Percentiles rank a stretch among this genome's conserved stretches.
These are phyloP conservation scores for Desmodus rotundus DNA, from an alignment of 2,113 vertebrate species.

Conservation along the genomic window DNA sequence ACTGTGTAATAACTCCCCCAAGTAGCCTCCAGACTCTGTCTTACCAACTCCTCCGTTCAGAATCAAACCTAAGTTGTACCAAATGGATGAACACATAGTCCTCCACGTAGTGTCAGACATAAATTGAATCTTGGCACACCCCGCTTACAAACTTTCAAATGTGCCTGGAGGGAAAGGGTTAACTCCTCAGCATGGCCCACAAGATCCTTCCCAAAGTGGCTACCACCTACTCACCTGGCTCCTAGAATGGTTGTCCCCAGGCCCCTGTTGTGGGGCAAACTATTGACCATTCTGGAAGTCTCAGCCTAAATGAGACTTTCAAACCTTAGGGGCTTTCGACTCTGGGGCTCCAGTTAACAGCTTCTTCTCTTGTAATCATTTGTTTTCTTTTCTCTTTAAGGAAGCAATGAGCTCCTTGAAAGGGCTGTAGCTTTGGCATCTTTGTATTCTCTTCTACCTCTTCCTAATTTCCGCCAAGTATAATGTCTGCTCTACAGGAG, in stretches of 20 bases:
- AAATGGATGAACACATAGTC: background rate
- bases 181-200: background rate
- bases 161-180: background rate
- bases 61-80: background rate
- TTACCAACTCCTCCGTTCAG: background rate
- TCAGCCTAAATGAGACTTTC: background rate
- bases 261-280: background rate
- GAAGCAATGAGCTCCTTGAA: background rate
- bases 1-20: background rate
- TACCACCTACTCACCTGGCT: background rate
- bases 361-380: background rate
- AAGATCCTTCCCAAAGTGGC: background rate
- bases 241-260: background rate
- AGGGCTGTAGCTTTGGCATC: background rate
- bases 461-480: background rate
- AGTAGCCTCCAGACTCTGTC: background rate
- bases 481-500: background rate
- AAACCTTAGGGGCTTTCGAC: background rate
- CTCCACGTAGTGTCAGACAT: background rate
- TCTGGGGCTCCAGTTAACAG: background rate
- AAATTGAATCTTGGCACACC: background rate
- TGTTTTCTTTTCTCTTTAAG: constrained; percentile 24
- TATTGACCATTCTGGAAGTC: background rate
- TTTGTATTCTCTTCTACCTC: background rate
- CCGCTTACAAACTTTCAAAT: background rate